A percentile compares a stretch with the other conserved stretches of the same genome.
phyloP scores from a whole-genome alignment of 2,888 invertebrate species.

The Esperia sulphurella region DNA sequence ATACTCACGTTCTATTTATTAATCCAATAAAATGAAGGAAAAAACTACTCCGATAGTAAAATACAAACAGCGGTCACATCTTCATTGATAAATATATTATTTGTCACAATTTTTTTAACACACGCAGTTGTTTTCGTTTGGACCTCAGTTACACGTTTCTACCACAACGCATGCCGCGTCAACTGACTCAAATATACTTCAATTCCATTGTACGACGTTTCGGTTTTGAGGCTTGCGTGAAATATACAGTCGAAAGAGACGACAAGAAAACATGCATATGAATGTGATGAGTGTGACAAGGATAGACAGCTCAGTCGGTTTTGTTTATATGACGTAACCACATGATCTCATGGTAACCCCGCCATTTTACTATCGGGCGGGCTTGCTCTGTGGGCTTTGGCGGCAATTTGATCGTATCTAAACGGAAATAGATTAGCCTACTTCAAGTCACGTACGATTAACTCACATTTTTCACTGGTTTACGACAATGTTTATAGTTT shows the following conservation, averaged over 20 bases:
- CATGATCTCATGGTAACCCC: constrained; percentile 67
- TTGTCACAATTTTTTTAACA: constrained; percentile 6
- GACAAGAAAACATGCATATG: constrained; percentile 34
- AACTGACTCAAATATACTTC: constrained; percentile 41
- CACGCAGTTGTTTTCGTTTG: background rate
- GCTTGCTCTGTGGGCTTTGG: constrained; percentile 1
- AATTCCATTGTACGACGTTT: constrained; percentile 34
- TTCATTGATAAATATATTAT: constrained; percentile 37
- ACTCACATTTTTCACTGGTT: no score
- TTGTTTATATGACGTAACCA: constrained; percentile 58
- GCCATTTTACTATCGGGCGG: constrained; percentile 1
- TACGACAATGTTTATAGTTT: no score
- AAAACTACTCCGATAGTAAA: background rate
- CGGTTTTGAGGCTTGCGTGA: constrained; percentile 19
- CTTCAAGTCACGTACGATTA: background rate
- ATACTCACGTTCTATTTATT: background rate
- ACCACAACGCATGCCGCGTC: constrained; percentile 34
- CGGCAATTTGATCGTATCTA: constrained; percentile 6
- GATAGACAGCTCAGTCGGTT: constrained; percentile 27
- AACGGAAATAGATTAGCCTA: constrained; percentile 8
- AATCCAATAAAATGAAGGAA: background rate
- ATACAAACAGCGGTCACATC: constrained; percentile 36
- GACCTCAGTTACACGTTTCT: constrained; percentile 21
- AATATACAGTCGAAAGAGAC: constrained; percentile 35
- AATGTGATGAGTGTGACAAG: constrained; percentile 25